Evolutionary conservation across 2,888 invertebrate genomes (phyloP).

Genomic region (Acronicta psi): DNA sequence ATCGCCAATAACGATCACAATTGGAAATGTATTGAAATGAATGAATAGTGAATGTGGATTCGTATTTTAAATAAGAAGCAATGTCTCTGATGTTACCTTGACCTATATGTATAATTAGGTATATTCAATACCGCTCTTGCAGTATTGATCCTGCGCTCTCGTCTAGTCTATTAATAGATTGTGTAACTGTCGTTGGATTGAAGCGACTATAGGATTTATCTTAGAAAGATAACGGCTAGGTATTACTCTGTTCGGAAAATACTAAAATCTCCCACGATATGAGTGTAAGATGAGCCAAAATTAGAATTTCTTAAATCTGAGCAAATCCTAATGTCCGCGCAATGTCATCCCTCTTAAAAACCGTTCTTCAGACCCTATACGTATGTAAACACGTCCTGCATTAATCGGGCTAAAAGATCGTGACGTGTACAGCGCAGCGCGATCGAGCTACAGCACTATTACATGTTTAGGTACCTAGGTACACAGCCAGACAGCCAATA

Average conservation of each 20-base stretch:
- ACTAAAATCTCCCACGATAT: not conserved
- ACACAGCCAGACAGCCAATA: constrained; percentile 20
- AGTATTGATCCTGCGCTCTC: constrained; percentile 28
- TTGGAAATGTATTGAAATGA: constrained; percentile 28
- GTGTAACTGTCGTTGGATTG: not conserved
- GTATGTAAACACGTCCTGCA: not conserved
- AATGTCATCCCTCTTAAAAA: not conserved
- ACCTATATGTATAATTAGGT: constrained; percentile 4
- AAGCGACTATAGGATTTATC: not conserved
- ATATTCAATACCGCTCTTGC: constrained; percentile 11
- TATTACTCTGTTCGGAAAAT: too few species aligned
- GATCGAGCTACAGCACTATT: not conserved
- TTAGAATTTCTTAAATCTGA: too few species aligned
- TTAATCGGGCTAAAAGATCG: not conserved
- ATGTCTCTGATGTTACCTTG: constrained; percentile 19
- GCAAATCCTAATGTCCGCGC: not conserved
- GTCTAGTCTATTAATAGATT: constrained; percentile 26
- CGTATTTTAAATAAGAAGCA: constrained; percentile 13
- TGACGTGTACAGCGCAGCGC: not conserved
- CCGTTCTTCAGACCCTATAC: too few species aligned
- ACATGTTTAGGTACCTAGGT: not conserved
- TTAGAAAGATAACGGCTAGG: not conserved
- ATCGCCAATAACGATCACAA: constrained; percentile 8
- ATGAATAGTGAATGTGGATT: constrained; percentile 8
- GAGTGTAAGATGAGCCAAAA: not conserved